Evolutionary conservation across 2,797 vertebrate genomes (phyloP), one percentile per base, ranked within the genome.

Genomic region (Tokudaia tokunoshimensis): DNA sequence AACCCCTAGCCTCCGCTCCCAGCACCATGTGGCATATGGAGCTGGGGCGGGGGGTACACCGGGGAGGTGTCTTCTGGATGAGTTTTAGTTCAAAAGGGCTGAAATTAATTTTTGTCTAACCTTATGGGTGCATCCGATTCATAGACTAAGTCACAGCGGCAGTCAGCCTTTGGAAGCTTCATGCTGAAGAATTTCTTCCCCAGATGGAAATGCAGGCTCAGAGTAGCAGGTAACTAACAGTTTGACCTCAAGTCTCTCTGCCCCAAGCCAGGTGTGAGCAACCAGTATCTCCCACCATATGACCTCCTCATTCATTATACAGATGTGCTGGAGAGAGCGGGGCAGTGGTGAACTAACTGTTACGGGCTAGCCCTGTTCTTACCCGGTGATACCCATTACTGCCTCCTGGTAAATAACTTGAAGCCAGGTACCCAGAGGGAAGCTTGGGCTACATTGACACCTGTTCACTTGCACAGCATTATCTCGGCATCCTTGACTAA

Each of bases 71-170:
- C 97, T 97, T 98, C 97, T 96, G 94, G 96, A 97, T 97, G 94
- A 98, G 95, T 97, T 98, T 97, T 96, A 98, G 97, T 96, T 97
- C 97, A 96, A 98, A 98, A 98, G 97, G 95, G 97, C 96, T 97
- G 97, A 97, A 97, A 98, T 98, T 96, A 98, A 98, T 98, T 98
- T 98, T 95, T 97, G 85, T 97, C 98, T 97, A 98, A 98, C 96
- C 95, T 96, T 96, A 83, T 96, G 96, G 97, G 97, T 97, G 78
- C 95, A 97, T 91, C 96, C 92, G 96, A 96, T 95, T 98, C 96
- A 96, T 91, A 97, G 98, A 98, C 94, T 97, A 97, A 97, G 97
- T 96, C 96, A 97, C 93, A 92, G 97, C 97, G 95, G 97, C 96
- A 98, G 96, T 93, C 94, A 97, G 96, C 97, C 90, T 98, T 97